Evolutionary conservation across 2,113 vertebrate species (phyloP), one percentile per base, ranked within the genome.

Genomic region (Serilophus lunatus): DNA sequence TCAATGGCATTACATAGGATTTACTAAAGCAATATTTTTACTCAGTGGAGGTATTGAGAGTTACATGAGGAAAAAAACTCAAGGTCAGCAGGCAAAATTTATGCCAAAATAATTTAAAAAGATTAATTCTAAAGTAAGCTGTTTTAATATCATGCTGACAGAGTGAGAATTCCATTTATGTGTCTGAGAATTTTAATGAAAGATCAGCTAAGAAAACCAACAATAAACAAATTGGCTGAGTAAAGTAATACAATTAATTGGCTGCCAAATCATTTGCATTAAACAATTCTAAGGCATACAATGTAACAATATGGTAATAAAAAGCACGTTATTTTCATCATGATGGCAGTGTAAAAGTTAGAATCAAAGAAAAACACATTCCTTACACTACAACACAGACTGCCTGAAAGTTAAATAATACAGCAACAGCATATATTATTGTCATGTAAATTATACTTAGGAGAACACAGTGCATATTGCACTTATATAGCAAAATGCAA

Each of bases 331-430:
- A 70, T 92, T 93, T 94, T 74, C 38, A 47, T 75, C 7, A 50
- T 53, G 7, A 69, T 63, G 64, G 40, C 33, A 42, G 10, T 29
- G 6, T 71, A 87, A 64, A 12, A 93, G 56, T 36, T 75, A 78
- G 59, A 95, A 95, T 74, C 56, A 94, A 88, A 87, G 91, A 68
- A 87, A 91, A 95, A 35, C 16, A 38, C 20, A 24, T 57, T 79
- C 33, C 14, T 57, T 63, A 49, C 45, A 68, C 84, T 75, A 77
- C n/a, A 71, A 31, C 1, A 11, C 25, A 86, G 50, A 87, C 36
- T 89, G 81, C 14, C 49, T 40, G 47, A 57, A 94, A 54, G 53
- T n/a, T 87, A 90, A 92, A 91, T 82, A 86, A 90, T 92, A 90
- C 66, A 94, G 42, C 13, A 83, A n/a, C 17, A 77, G 14, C 19